Evolutionary conservation across 2,113 vertebrate species (phyloP), one percentile per base, ranked within the genome.

Genomic region (Sinocyclocheilus maitianheensis): DNA sequence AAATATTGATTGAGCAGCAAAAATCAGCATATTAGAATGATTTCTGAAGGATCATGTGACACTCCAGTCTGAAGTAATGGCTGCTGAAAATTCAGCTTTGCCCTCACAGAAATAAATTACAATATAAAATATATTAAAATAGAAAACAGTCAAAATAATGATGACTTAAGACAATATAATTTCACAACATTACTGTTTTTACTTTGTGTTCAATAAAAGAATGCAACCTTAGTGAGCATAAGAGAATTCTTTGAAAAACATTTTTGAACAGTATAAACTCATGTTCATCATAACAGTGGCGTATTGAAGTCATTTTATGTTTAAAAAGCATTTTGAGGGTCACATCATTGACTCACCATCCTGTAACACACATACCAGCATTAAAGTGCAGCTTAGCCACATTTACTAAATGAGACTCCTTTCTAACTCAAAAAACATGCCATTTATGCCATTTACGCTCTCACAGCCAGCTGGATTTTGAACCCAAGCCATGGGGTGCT

Each of bases 401-500:
- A 24, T 77, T 77, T 20, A 53, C 14, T 77, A 77, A 51, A 77
- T 18, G 14, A 77, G 24, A 55, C 14, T 30, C 22, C 22, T 75
- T 46, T 48, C 18, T 48, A 77, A 55, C n/a, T 77, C 0, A 55
- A 26, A 77, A 81, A 40, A 81, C 37, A 22, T 43, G 37, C 65
- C 58, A 63, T 43, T 40, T 46, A 24, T 65, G 58, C 20, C 55
- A 63, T 65, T 46, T 60, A 81, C 6, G 24, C 22, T 65, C 34
- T 63, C 13, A 16, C 13, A 46, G 37, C 78, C 78, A 81, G 78
- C 78, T 81, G 78, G 37, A 81, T 65, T 65, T 81, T 63, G 78
- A 81, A 81, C 78, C 22, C 60, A 81, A 81, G 40, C 58, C 78
- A 81, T 46, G 37, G 58, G 60, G 34, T 48, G 71, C 81, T 84